phyloP scores from a whole-genome alignment of 1,140 invertebrate genomes.

The Neodiprion fabricii region DNA sequence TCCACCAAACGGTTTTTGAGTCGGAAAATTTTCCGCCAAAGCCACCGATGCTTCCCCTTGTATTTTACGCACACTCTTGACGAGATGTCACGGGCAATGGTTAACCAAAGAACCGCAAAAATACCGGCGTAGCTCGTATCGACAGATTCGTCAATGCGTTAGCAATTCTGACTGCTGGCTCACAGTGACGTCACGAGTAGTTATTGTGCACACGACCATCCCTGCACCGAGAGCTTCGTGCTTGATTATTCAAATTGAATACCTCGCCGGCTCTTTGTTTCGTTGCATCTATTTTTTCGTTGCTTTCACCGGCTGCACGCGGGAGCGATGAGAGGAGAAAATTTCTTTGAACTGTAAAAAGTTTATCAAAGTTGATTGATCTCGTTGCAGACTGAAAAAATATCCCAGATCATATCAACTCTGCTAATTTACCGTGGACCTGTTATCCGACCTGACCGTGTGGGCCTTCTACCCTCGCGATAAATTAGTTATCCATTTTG shows the following conservation, averaged over 20 bases:
- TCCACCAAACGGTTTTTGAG: no score
- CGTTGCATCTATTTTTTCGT: neutral
- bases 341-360: no score
- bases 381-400: neutral
- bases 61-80: neutral
- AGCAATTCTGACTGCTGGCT: neutral
- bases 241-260: neutral
- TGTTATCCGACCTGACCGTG: no score
- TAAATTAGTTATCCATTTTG: neutral
- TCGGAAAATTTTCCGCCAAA: no score
- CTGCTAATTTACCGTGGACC: neutral
- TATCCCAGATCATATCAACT: neutral
- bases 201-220: neutral
- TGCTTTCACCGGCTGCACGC: no score
- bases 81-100: neutral
- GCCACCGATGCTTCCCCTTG: no score
- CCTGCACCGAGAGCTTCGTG: neutral
- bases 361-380: no score
- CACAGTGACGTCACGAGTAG: neutral
- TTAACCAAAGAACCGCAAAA: slow-evolving; percentile 2
- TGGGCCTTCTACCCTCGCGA: neutral
- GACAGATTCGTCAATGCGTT: neutral
- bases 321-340: no score
- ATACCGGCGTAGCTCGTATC: neutral
- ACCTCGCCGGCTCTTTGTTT: neutral